Evolutionary conservation across 2,888 invertebrate genomes (phyloP), one percentile per base, ranked within the genome.

Genomic region (Aporophyla nigra): DNA sequence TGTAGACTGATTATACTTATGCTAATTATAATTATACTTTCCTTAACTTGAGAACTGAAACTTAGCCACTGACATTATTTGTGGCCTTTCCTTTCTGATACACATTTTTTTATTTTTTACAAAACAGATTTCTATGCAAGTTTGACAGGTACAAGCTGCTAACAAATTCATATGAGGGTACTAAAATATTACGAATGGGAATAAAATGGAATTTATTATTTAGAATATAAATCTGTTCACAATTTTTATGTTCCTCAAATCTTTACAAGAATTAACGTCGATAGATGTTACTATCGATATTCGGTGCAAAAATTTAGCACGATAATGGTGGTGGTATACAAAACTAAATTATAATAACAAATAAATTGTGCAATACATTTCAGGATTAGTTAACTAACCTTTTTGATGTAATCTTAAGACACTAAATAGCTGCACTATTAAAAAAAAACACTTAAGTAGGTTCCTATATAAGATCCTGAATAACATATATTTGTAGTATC

Each of bases 311-410:
- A 79, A 5, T 33, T 27, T 56, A 67, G 82, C 82, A 81, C 56
- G 69, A 24, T 14, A 81, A 65, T 78, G 88, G 87, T 86, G 87
- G 58, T 68, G 88, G 85, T 61, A 76, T 61, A 61, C 24, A 51
- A 5, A 58, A 71, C 27, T 53, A 51, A 62, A 33, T 54, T 51
- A 58, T n/a, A 54, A 27, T 58, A n/a, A 53, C 6, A 40, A 49
- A 46, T 21, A 68, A 14, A 78, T 10, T n/a, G 16, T 14, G 24
- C 21, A 16, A 24, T 12, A 58, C 3, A 54, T 76, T 56, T 58
- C 6, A 63, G 46, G 12, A 59, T 58, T 24, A 71, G 67, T 83
- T 59, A 46, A 53, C 51, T 62, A 63, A 80, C 46, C 40, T 33
- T 49, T 24, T 65, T 46, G 51, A 27, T 80, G 24, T 80, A 62